phyloP scores from a whole-genome alignment of 1,140 invertebrate species.

The Acromyrmex echinatior region DNA sequence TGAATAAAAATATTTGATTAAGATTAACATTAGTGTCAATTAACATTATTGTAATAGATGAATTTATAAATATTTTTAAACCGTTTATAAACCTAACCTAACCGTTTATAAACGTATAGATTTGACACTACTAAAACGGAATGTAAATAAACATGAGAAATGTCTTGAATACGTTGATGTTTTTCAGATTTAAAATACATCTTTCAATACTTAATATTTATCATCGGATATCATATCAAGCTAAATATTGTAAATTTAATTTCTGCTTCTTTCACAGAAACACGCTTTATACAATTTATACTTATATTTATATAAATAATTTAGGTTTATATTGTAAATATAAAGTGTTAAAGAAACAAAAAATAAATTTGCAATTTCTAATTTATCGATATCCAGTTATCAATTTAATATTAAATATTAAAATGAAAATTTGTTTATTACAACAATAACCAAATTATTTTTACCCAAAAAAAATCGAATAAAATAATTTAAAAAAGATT shows the following conservation, averaged over 20 bases:
- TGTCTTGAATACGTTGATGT: not conserved
- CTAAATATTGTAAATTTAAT: not conserved
- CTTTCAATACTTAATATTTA: not conserved
- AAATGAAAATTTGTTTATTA: not conserved
- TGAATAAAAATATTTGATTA: too few species aligned
- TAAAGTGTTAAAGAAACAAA: too few species aligned
- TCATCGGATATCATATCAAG: not conserved
- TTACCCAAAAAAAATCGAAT: not conserved
- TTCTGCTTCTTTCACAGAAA: not conserved
- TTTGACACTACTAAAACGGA: not conserved
- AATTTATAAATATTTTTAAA: too few species aligned
- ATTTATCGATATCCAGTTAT: too few species aligned
- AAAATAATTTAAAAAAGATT: too few species aligned
- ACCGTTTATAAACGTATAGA: too few species aligned
- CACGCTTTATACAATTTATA: too few species aligned
- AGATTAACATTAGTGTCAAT: too few species aligned
- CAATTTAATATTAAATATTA: too few species aligned
- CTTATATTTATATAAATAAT: too few species aligned
- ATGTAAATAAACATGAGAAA: constrained; percentile 1
- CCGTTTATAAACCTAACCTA: not conserved
- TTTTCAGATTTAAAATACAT: not conserved
- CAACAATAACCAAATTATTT: not conserved
- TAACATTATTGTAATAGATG: too few species aligned
- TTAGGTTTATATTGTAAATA: not conserved
- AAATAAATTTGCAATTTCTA: too few species aligned